Percentiles rank a stretch among this genome's conserved stretches.
Conservation (phyloP, 2,888 invertebrate species). For the Euzetes globulus region DNA sequence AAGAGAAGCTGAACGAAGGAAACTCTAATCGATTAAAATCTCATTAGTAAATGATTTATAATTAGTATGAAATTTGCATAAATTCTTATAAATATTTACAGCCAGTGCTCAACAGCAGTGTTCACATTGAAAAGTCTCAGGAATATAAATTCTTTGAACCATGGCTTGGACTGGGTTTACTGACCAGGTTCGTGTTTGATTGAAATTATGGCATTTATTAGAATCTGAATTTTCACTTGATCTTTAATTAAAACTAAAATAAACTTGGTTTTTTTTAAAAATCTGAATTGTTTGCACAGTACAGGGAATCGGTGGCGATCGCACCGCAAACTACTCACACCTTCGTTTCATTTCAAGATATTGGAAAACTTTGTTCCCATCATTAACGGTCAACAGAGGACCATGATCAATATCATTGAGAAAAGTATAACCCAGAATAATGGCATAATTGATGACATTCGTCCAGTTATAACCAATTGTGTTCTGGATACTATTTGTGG, state of each 20-base stretch:
- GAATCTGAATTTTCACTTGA: too few species aligned
- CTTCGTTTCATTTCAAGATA: slow-evolving; percentile 31
- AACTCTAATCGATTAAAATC: too few species aligned
- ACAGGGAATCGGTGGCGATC: slow-evolving; percentile 29
- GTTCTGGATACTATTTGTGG: slow-evolving; percentile 33
- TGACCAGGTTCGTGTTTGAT: slow-evolving; percentile 33
- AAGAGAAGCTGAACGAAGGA: too few species aligned
- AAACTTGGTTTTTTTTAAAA: too few species aligned
- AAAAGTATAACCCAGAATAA: neutral
- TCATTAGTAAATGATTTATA: neutral
- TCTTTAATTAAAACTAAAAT: too few species aligned
- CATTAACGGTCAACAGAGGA: slow-evolving; percentile 23
- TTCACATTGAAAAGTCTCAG: slow-evolving; percentile 29
- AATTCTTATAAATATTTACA: neutral
- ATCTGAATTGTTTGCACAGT: neutral
- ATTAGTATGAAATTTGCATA: neutral
- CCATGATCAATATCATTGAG: slow-evolving; percentile 19
- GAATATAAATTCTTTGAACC: slow-evolving; percentile 28
- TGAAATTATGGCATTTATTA: too few species aligned
- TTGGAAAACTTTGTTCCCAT: slow-evolving; percentile 32
- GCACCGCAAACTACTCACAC: slow-evolving; percentile 29
- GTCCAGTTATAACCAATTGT: slow-evolving; percentile 12
- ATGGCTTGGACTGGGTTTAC: slow-evolving; percentile 33
- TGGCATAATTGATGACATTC: slow-evolving; percentile 18
- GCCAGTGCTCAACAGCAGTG: neutral